phyloP scores from a whole-genome alignment of 1,140 invertebrate species.

The Apis laboriosa region DNA sequence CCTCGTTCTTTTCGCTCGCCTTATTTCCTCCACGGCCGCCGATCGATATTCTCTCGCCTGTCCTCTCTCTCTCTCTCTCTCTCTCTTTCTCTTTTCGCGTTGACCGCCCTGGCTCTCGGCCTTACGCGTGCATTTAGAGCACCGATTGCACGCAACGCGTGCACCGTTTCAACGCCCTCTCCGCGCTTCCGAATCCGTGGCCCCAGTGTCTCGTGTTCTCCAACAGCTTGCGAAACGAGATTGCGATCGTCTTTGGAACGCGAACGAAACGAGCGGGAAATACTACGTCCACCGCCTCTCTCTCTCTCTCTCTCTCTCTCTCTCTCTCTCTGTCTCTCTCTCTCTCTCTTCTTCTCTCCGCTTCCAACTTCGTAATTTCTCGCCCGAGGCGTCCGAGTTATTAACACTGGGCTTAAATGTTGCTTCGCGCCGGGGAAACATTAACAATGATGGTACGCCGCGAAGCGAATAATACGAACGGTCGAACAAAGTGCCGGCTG shows the following conservation, averaged over 20 bases:
- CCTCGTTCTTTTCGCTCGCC: constrained; percentile 43
- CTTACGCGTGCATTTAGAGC: neutral
- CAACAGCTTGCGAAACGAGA: neutral
- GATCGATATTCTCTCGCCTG: constrained; percentile 61
- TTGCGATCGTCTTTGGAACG: neutral
- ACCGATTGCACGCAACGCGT: constrained; percentile 13
- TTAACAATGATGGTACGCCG: constrained; percentile 26
- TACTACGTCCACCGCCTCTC: neutral
- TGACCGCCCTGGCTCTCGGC: neutral
- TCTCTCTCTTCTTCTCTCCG: too few species aligned
- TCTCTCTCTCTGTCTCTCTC: too few species aligned
- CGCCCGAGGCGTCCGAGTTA: constrained; percentile 23
- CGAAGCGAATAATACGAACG: constrained; percentile 28
- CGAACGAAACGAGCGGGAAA: neutral
- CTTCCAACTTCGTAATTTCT: constrained; percentile 18
- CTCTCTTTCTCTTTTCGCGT: too few species aligned
- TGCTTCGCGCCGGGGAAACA: constrained; percentile 16
- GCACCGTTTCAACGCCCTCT: neutral
- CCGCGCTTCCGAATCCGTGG: neutral
- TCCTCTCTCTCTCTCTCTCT: neutral
- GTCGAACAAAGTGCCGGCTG: constrained; percentile 1
- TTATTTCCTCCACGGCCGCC: constrained; percentile 44
- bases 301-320: too few species aligned
- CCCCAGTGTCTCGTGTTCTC: too few species aligned
- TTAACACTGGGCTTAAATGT: constrained; percentile 33